Base-by-base conservation (phyloP, 2,113 vertebrate genomes). In the Lophotis ruficrista region DNA sequence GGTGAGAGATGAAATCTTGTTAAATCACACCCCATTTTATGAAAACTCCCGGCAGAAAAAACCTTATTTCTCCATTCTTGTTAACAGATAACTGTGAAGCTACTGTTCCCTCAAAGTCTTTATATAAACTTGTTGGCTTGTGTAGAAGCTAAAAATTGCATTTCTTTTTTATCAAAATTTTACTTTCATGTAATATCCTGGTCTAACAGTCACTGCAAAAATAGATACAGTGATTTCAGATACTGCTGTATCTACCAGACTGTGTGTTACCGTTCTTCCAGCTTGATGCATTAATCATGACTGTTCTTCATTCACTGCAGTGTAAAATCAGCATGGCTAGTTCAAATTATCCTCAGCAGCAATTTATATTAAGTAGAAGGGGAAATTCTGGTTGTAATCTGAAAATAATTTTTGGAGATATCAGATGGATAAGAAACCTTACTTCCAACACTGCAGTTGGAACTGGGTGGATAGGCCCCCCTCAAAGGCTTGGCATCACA, bases 151-250 rank as follows among this genome's bases (percentile, higher is more conserved):
- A 90, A 88, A 90, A 73, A n/a, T n/a, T 22, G 75, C 2, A 0
- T 35, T 85, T 78, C 43, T 79, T 76, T 87, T 61, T 38, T 25
- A 88, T n/a, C 18, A 57, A 61, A 38, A 62, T 66, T 83, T 87
- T 47, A 31, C 77, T 94, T 90, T 72, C 10, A 73, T 61, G 31
- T 45, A 66, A 70, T 30, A 77, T 21, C 37, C 25, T 47, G 62
- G 89, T 73, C 92, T 90, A 92, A 95, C 85, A 90, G 94, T 15
- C 71, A 37, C 41, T 50, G 43, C 62, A 86, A 92, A 94, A 89
- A 92, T 50, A 93, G 86, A 60, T 16, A 19, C 19, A 25, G 79
- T 35, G 79, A 72, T 86, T 73, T 81, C 68, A 83, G 86, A 83
- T 21, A 37, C 71, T 78, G 72, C 76, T 81, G 51, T 30, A 83